phyloP scores from a whole-genome alignment of 2,797 vertebrate genomes.

The Lepilemur septentrionalis region DNA sequence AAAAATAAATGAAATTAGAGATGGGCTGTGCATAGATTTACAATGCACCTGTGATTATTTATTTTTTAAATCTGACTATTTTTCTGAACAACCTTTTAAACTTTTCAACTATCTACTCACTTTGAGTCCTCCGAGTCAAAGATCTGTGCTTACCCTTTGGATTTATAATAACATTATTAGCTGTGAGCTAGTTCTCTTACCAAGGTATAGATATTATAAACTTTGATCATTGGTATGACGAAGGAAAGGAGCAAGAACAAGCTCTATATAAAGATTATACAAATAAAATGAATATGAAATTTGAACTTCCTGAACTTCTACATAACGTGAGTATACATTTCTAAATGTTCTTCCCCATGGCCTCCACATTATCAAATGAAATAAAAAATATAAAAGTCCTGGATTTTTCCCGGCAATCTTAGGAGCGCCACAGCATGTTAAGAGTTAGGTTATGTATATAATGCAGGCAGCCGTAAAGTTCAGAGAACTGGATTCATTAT shows the following conservation, averaged over 20 bases:
- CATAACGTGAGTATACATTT: not conserved
- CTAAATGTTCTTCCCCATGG: not conserved
- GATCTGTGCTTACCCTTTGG: not conserved
- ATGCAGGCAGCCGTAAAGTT: not conserved
- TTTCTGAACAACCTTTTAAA: not conserved
- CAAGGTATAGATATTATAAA: not conserved
- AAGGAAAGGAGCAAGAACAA: not conserved
- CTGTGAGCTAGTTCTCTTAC: not conserved
- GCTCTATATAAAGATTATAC: not conserved
- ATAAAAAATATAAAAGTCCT: not conserved
- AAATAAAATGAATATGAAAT: not conserved
- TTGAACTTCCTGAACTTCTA: not conserved
- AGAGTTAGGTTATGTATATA: not conserved
- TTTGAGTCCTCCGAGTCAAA: not conserved
- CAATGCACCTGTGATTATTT: not conserved
- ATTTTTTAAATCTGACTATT: not conserved
- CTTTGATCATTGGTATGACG: not conserved
- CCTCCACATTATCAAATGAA: not conserved
- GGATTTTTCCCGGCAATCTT: not conserved
- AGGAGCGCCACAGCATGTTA: not conserved
- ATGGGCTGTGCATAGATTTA: not conserved
- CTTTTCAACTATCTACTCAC: not conserved
- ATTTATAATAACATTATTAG: not conserved
- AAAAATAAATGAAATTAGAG: not conserved
- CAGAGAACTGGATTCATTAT: not conserved